Percentiles rank a stretch among this genome's conserved stretches.
Conservation (phyloP, 2,113 vertebrate genomes). For the Syngnathus typhle region DNA sequence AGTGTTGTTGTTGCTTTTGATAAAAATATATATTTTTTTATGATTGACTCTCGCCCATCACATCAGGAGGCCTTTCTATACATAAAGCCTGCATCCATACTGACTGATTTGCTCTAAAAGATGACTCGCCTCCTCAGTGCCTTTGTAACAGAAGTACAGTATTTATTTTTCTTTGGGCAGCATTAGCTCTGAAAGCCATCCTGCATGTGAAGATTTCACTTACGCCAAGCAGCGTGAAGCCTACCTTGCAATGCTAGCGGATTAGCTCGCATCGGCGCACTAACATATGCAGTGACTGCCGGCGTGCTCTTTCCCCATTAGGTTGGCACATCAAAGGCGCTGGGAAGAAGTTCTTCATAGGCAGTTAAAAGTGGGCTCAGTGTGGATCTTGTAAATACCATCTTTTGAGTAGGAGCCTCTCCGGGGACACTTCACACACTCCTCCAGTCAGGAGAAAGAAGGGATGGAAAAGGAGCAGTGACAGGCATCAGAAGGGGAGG, state of each 20-base stretch:
- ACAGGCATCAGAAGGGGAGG: slow-evolving; percentile 56
- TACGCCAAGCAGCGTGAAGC: slow-evolving; percentile 45
- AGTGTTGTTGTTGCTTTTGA: neutral
- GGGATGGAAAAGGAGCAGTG: slow-evolving; percentile 57
- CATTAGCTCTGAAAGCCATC: slow-evolving; percentile 37
- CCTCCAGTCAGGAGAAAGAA: slow-evolving; percentile 58
- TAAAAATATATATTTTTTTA: neutral
- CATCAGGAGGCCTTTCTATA: neutral
- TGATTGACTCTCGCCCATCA: slow-evolving; percentile 16
- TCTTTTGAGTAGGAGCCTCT: slow-evolving; percentile 72
- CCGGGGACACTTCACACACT: slow-evolving; percentile 73
- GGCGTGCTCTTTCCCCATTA: slow-evolving; percentile 69
- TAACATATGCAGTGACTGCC: slow-evolving; percentile 66
- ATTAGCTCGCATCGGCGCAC: slow-evolving; percentile 58
- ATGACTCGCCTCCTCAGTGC: slow-evolving; percentile 11
- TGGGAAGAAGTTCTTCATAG: slow-evolving; percentile 70
- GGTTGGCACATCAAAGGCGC: slow-evolving; percentile 71
- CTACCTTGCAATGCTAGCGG: slow-evolving; percentile 58
- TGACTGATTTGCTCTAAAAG: slow-evolving; percentile 34
- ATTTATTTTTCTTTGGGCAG: slow-evolving; percentile 18
- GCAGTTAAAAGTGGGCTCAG: slow-evolving; percentile 71
- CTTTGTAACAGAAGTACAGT: slow-evolving; percentile 27
- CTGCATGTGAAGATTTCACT: slow-evolving; percentile 47
- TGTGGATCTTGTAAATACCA: slow-evolving; percentile 73
- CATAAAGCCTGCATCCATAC: slow-evolving; percentile 6